Conservation (phyloP, 2,113 vertebrate species). For the Percopsis transmontana region DNA sequence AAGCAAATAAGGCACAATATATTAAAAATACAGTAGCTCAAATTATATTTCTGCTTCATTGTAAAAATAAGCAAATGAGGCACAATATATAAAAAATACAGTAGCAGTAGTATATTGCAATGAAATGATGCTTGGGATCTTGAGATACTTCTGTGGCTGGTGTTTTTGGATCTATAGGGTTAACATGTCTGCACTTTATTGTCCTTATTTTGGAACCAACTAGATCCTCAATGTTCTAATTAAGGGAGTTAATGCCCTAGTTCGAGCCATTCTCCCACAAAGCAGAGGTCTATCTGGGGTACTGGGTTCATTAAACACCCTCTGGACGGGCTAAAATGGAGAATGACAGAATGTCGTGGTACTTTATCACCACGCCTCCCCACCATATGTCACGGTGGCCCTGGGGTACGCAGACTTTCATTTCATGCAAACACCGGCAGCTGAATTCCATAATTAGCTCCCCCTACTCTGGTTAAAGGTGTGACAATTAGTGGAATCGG, state of each 20-base stretch:
- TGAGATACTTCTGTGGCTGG: not conserved
- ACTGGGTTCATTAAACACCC: not conserved
- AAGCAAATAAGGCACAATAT: too few species aligned
- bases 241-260: not conserved
- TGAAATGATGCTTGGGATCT: not conserved
- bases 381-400: too few species aligned
- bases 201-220: not conserved
- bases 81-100: too few species aligned
- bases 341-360: not conserved
- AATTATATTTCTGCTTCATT: too few species aligned
- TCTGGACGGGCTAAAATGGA: not conserved
- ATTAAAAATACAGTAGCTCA: too few species aligned
- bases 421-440: too few species aligned
- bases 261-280: slow-evolving; percentile 2
- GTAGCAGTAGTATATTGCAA: not conserved
- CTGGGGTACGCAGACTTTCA: too few species aligned
- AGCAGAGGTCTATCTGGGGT: not conserved
- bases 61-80: too few species aligned
- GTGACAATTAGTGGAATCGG: too few species aligned
- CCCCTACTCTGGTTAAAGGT: too few species aligned
- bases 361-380: not conserved
- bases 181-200: not conserved
- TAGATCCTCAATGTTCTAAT: not conserved
- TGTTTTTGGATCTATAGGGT: not conserved
- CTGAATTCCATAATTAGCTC: too few species aligned